phyloP scores from a whole-genome alignment of 2,888 invertebrate species.

The Acrocyrtus sp. region DNA sequence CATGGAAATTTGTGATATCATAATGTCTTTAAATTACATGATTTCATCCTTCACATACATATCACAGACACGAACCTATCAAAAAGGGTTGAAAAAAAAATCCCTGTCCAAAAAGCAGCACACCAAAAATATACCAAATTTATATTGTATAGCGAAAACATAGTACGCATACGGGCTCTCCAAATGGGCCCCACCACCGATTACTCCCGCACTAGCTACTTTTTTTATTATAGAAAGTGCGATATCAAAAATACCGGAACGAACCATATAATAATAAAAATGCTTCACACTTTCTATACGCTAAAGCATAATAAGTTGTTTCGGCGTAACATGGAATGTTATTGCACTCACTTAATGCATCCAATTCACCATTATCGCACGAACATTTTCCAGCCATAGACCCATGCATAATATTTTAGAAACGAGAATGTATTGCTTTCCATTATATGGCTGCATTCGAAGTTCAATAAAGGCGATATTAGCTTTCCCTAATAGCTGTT shows the following conservation, averaged over 20 bases:
- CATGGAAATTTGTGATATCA: constrained; percentile 45
- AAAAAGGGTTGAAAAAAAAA: background rate
- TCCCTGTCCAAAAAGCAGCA: no score
- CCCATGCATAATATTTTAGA: background rate
- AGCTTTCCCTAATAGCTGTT: constrained; percentile 26
- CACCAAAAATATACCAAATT: no score
- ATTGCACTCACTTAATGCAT: constrained; percentile 17
- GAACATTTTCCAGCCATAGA: constrained; percentile 10
- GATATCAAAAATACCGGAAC: no score
- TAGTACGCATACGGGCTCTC: no score
- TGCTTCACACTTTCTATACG: constrained; percentile 45
- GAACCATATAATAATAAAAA: constrained; percentile 42
- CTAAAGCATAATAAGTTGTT: no score
- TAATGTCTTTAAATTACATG: constrained; percentile 44
- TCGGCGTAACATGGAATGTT: constrained; percentile 34
- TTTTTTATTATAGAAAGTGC: no score
- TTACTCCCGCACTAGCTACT: no score
- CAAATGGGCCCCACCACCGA: no score
- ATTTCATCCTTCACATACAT: constrained; percentile 30
- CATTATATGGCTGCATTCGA: no score
- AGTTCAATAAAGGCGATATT: no score
- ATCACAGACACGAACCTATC: constrained; percentile 6
- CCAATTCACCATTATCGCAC: constrained; percentile 24
- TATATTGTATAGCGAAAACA: no score
- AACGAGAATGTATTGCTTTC: no score